Evolutionary conservation across 2,113 vertebrate genomes (phyloP).

Genomic region (Xiphophorus maculatus): DNA sequence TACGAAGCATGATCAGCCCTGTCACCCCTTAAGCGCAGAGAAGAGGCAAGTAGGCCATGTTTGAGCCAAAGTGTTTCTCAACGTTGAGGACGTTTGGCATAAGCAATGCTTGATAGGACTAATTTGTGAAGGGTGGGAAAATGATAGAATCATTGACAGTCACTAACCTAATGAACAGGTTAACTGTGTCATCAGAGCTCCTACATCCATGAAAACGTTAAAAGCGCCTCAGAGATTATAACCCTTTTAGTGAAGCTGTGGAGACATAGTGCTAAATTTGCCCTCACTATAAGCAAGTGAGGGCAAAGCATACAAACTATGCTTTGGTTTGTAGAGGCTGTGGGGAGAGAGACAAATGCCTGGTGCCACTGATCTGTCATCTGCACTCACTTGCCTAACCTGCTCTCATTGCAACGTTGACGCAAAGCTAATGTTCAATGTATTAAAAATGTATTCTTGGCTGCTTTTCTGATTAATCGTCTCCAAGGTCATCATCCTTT

Average conservation of each 20-base stretch:
- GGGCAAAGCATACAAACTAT: neutral
- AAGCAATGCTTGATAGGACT: slow-evolving; percentile 9
- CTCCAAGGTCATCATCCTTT: too few species aligned
- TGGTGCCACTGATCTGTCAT: slow-evolving; percentile 16
- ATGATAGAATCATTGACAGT: slow-evolving; percentile 41
- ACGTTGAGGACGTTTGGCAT: slow-evolving; percentile 29
- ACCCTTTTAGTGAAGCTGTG: slow-evolving; percentile 42
- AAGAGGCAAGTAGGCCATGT: slow-evolving; percentile 52
- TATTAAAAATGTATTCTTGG: neutral
- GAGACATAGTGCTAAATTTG: slow-evolving; percentile 28
- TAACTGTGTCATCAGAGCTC: slow-evolving; percentile 32
- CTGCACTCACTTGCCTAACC: slow-evolving; percentile 21
- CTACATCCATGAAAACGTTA: slow-evolving; percentile 45
- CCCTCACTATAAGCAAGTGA: neutral
- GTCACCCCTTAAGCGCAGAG: slow-evolving; percentile 18
- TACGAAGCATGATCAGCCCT: slow-evolving; percentile 30
- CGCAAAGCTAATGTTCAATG: slow-evolving; percentile 11
- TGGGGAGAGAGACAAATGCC: slow-evolving; percentile 39
- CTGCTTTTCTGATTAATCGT: neutral
- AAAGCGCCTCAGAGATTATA: slow-evolving; percentile 50
- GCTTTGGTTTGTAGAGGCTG: slow-evolving; percentile 27
- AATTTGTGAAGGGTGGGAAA: slow-evolving; percentile 7
- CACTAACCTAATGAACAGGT: slow-evolving; percentile 43
- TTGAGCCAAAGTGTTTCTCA: slow-evolving; percentile 51
- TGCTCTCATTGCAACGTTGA: slow-evolving; percentile 22